These are phyloP conservation scores for Plebejus melissa DNA, from an alignment of 2,888 invertebrate genomes.

Conservation along the genomic window DNA sequence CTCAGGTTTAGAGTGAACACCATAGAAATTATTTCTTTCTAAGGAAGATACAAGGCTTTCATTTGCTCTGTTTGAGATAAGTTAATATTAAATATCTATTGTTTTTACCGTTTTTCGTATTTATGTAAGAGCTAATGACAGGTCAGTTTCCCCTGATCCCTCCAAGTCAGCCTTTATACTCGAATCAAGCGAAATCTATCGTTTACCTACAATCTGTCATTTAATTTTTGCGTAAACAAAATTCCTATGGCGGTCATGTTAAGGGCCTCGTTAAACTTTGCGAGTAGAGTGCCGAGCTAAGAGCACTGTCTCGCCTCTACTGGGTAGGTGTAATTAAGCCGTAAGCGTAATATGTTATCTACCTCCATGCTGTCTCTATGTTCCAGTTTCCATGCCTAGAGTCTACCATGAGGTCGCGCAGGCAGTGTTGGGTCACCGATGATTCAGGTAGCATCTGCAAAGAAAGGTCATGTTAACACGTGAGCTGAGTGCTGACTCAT, in stretches of 20 bases:
- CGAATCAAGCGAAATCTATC: background rate
- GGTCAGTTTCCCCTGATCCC: background rate
- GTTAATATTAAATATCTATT: too few species aligned
- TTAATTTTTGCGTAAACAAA: background rate
- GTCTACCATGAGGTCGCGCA: background rate
- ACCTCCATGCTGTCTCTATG: background rate
- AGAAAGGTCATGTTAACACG: constrained; percentile 50
- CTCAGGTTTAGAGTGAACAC: background rate
- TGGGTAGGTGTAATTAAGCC: too few species aligned
- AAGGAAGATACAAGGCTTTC: too few species aligned
- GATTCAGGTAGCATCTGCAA: constrained; percentile 54
- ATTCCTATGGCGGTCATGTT: too few species aligned
- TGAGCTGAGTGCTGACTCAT: constrained; percentile 43
- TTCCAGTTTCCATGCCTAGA: background rate
- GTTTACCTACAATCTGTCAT: background rate
- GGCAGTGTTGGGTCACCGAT: constrained; percentile 14
- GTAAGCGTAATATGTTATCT: background rate
- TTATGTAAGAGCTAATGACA: too few species aligned
- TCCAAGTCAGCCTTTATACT: background rate
- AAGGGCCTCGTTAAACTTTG: too few species aligned
- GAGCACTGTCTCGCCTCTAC: too few species aligned
- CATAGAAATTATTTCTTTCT: background rate
- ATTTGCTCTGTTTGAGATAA: too few species aligned
- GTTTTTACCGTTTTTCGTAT: too few species aligned
- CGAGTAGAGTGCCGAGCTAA: too few species aligned